Percentiles rank a stretch among this genome's conserved stretches.
These are phyloP conservation scores for Recurvirostra avosetta DNA, from an alignment of 2,113 vertebrate genomes.

Conservation along the genomic window DNA sequence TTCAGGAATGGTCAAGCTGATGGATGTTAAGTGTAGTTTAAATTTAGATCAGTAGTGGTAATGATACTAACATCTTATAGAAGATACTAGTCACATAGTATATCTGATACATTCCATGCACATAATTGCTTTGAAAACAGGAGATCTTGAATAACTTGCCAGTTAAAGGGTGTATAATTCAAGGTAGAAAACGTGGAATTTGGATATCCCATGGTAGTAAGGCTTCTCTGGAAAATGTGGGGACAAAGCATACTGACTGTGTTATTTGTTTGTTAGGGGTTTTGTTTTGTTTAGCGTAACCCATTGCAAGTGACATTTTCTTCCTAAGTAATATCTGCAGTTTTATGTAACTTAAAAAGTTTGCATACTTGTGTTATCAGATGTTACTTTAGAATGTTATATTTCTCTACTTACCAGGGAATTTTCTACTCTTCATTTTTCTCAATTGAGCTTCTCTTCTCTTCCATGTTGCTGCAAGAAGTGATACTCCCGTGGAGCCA, in stretches of 20 bases:
- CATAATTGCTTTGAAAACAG: background rate
- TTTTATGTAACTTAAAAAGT: background rate
- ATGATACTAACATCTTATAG: background rate
- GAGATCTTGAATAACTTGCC: background rate
- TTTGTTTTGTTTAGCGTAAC: background rate
- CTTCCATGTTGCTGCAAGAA: constrained; percentile 67
- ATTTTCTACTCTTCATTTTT: background rate
- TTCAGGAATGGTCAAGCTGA: background rate
- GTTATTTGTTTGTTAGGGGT: background rate
- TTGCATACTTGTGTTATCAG: background rate
- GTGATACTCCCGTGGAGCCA: constrained; percentile 82
- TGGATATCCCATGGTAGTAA: background rate
- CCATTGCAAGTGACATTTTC: background rate
- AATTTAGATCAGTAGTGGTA: background rate
- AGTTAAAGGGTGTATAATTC: background rate
- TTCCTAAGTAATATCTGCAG: background rate
- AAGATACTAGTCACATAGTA: background rate
- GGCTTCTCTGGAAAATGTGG: background rate
- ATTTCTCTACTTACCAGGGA: background rate
- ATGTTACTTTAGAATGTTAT: background rate
- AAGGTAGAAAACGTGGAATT: background rate
- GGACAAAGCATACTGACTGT: background rate
- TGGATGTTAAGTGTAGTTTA: background rate
- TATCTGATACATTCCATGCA: background rate
- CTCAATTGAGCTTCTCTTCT: background rate